Evolutionary conservation across 2,888 invertebrate genomes (phyloP), one percentile per base, ranked within the genome.

Genomic region (Deilephila elpenor): DNA sequence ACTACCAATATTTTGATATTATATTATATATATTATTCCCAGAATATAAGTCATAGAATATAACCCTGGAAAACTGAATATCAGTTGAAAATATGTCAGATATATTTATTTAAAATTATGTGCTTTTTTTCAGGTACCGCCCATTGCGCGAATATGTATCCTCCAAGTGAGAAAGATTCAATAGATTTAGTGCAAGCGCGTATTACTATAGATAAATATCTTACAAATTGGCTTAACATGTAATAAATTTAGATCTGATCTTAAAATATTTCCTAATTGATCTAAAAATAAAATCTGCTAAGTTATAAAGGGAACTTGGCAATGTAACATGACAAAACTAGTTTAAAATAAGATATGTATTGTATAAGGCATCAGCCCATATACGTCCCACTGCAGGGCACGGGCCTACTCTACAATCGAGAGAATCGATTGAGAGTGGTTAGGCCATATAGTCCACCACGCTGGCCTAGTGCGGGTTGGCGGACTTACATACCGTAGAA

Each of bases 111-210:
- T 51, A 53, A n/a, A 7, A 62, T 25, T 25, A 25, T 64, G 3
- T 4, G 71, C 34, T 56, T 53, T 32, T n/a, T 85, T 92, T 3
- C 84, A 98, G 98, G 98, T 60, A 98, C 98, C n/a, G 98, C 98
- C 7, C 98, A 99, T 88, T 99, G 98, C 90, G 98, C 98, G 0
- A 97, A 98, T 86, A 98, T 98, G 98, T 98, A 98, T 87, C 98
- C 98, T 44, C 91, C 96, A 7, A 92, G 96, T 8, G 91, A 95
- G 0, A 87, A 92, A 0, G 98, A 99, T 90, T 91, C 95, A 5
- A 96, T 96, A 0, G 95, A 96, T 73, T 91, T 98, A 75, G 95
- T 93, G 56, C 93, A 94, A 67, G 98, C 98, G 0, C 96, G 98
- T 73, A 88, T 95, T 51, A 90, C 96, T 86, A 96, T 98, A 80